These are phyloP conservation scores for Trinorchestia longiramus DNA, from an alignment of 1,140 invertebrate genomes.

Conservation along the genomic window DNA sequence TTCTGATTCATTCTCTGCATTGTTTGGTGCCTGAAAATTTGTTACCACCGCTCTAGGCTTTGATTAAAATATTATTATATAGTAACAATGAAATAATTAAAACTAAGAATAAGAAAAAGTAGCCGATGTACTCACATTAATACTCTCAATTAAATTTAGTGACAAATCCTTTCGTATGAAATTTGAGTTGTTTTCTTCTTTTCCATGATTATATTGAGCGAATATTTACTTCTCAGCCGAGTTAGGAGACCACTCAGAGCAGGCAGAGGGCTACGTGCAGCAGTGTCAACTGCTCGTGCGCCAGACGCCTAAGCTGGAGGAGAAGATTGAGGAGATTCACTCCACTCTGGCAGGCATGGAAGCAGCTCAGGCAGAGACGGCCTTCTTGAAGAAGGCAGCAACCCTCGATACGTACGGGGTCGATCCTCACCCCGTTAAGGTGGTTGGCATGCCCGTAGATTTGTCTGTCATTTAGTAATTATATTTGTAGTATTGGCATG, in stretches of 20 bases:
- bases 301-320: constrained; percentile 90
- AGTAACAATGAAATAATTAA: too few relatives aligned
- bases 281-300: constrained; percentile 73
- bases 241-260: constrained; percentile 91
- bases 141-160: too few relatives aligned
- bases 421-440: constrained; percentile 98
- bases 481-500: neutral
- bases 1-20: neutral
- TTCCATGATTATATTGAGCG: neutral
- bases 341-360: constrained; percentile 79
- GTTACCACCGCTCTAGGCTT: too few relatives aligned
- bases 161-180: too few relatives aligned
- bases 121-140: too few relatives aligned
- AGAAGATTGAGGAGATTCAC: constrained; percentile 89
- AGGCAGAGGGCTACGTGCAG: constrained; percentile 91
- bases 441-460: constrained; percentile 69
- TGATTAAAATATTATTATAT: too few relatives aligned
- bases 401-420: constrained; percentile 95
- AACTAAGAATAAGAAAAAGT: too few relatives aligned
- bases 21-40: too few relatives aligned
- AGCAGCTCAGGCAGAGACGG: constrained; percentile 82
- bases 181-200: neutral
- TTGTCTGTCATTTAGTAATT: neutral
- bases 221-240: constrained; percentile 78
- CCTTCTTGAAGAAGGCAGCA: constrained; percentile 88